Base-by-base conservation (phyloP, 1,140 invertebrate species). In the Drosophila subobscura region DNA sequence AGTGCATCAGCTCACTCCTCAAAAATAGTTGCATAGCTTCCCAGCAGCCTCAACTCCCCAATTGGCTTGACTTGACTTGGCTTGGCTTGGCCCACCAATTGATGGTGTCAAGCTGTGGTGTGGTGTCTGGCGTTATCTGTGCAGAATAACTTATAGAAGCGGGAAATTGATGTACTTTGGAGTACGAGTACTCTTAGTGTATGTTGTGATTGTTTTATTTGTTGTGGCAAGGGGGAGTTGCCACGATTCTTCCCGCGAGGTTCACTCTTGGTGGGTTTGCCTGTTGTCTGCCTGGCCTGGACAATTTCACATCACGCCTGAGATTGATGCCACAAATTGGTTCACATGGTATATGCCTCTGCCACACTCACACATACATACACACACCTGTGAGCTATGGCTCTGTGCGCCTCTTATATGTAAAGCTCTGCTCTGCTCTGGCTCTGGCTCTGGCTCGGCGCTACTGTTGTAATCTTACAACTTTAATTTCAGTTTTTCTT, bases 291-390 rank as follows among this genome's bases (percentile, higher is more conserved):
- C 7, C 1, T 29, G 27, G 6, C 29, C 33, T 76, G 75, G 71
- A 75, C 67, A 88, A 88, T 88, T 86, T 88, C 78, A 77, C 83
- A 86, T 86, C 83, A 74, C 77, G 86, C 86, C 86, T 90, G 86
- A 90, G 86, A 90, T 90, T 90, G 86, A 90, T 90, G 86, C 86
- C 86, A 89, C 86, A 90, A 90, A 90, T 90, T 90, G 86, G 86
- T 90, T 90, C 86, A 90, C 85, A 90, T 90, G 80, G 81, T 75
- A 80, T 84, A 77, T 49, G 74, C 58, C 56, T 77, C 66, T 29
- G 25, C 45, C 33, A 29, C 12, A 16, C 51, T 5, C 10, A 8
- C 22, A 37, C 5, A 52, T 8, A 22, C 14, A 8, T 6, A 47
- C 40, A 27, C 7, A 37, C 25, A 66, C 3, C 10, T 10, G 8